A percentile compares a stretch with the other conserved stretches of the same genome.
Conservation (phyloP, 92 coral and sea anemone species). For the Palythoa caribaeorum region DNA sequence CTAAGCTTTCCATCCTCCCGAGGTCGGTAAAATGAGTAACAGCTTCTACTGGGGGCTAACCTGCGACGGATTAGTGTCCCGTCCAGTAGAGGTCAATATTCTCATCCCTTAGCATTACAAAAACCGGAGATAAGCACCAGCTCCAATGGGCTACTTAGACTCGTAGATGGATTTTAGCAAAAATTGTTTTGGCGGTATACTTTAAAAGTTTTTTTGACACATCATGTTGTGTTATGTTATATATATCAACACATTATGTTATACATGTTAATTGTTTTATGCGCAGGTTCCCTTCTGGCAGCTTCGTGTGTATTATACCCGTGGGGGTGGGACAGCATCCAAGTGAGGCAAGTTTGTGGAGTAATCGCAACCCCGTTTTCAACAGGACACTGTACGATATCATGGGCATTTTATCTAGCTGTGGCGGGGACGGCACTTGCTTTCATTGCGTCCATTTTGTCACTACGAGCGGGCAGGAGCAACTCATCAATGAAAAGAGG, state of each 20-base stretch:
- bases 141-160: too few species aligned
- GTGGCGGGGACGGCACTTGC: slow-evolving; percentile 70
- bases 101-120: too few species aligned
- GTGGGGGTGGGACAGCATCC: slow-evolving; percentile 90
- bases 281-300: slow-evolving; percentile 77
- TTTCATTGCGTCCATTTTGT: slow-evolving; percentile 77
- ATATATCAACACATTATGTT: not conserved
- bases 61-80: too few species aligned
- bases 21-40: too few species aligned
- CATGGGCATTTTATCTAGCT: slow-evolving; percentile 83
- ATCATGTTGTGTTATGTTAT: too few species aligned
- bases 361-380: slow-evolving; percentile 68
- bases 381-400: slow-evolving; percentile 78
- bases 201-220: not conserved
- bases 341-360: slow-evolving; percentile 92
- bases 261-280: not conserved
- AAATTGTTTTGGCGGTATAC: too few species aligned
- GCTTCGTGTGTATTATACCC: slow-evolving; percentile 89
- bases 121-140: too few species aligned
- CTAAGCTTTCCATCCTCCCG: too few species aligned
- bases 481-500: not conserved
- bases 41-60: too few species aligned
- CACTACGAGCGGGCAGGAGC: slow-evolving; percentile 67
- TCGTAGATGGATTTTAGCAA: too few species aligned
- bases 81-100: too few species aligned